Evolutionary conservation across 2,888 invertebrate genomes (phyloP).

Genomic region (Idaea biselata): DNA sequence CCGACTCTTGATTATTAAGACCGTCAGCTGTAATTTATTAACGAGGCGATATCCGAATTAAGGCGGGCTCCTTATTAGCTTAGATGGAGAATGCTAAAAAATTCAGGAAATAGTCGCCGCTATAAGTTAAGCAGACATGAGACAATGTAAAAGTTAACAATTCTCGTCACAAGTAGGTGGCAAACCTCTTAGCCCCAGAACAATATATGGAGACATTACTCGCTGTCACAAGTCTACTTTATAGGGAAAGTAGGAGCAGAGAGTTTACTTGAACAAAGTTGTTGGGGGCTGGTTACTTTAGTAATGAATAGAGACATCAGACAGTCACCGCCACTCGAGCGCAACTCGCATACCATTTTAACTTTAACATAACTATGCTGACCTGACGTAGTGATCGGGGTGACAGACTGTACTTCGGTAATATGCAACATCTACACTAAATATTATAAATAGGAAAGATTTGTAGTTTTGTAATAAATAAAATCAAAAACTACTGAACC

Average conservation of each 20-base stretch:
- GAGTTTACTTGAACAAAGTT: slow-evolving; percentile 74
- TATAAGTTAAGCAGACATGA: slow-evolving; percentile 58
- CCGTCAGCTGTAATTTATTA: slow-evolving; percentile 58
- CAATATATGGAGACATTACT: slow-evolving; percentile 79
- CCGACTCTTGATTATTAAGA: slow-evolving; percentile 53
- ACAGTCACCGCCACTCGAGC: slow-evolving; percentile 64
- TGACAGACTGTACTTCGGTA: slow-evolving; percentile 37
- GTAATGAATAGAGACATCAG: slow-evolving; percentile 77
- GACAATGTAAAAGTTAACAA: slow-evolving; percentile 69
- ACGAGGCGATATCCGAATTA: slow-evolving; percentile 43
- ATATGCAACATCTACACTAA: slow-evolving; percentile 26
- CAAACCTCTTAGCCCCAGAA: slow-evolving; percentile 79
- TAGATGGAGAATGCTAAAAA: slow-evolving; percentile 41
- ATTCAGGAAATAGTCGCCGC: slow-evolving; percentile 42
- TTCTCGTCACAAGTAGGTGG: slow-evolving; percentile 70
- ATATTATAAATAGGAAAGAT: no score
- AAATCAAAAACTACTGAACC: no score
- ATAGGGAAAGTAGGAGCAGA: slow-evolving; percentile 72
- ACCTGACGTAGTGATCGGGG: slow-evolving; percentile 46
- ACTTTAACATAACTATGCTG: slow-evolving; percentile 60
- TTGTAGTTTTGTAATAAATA: no score
- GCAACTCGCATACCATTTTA: slow-evolving; percentile 66
- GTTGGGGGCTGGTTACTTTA: slow-evolving; percentile 63
- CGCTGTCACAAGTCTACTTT: slow-evolving; percentile 78
- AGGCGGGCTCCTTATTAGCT: slow-evolving; percentile 17